Percentiles rank a stretch among this genome's conserved stretches.
Conservation (phyloP, 2,113 vertebrate species). For the Petrocephalus zakoni region DNA sequence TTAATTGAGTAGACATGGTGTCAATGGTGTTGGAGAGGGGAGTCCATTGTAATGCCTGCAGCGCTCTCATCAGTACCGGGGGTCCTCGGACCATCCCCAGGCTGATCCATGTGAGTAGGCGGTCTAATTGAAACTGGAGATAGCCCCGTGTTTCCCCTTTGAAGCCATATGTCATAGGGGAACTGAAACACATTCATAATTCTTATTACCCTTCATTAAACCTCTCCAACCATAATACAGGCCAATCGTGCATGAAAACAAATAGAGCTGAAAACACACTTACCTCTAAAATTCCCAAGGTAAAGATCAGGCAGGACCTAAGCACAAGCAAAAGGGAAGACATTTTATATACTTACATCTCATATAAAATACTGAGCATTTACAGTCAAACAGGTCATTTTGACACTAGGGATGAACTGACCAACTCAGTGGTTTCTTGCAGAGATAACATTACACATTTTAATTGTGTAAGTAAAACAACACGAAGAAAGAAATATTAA, state of each 20-base stretch:
- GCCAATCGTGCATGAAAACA: not conserved
- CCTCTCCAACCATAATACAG: constrained; percentile 36
- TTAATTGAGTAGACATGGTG: not conserved
- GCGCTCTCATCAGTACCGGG: not conserved
- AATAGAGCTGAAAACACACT: constrained; percentile 28
- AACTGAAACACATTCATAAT: constrained; percentile 53
- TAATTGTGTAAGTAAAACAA: not conserved
- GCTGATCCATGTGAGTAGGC: constrained; percentile 13
- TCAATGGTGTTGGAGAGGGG: not conserved
- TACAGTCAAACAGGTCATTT: not conserved
- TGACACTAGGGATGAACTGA: not conserved
- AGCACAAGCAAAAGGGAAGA: constrained; percentile 22
- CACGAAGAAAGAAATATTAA: not conserved
- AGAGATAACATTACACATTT: not conserved
- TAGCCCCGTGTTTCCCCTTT: constrained; percentile 52
- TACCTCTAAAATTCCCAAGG: constrained; percentile 81
- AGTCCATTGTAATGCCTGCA: not conserved
- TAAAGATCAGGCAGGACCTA: constrained; percentile 83
- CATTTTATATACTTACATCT: not conserved
- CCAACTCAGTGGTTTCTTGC: not conserved
- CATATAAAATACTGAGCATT: not conserved
- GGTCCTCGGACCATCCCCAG: not conserved
- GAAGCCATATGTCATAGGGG: constrained; percentile 45
- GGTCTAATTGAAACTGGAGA: constrained; percentile 46
- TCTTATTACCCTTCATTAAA: constrained; percentile 21